Evolutionary conservation across 2,888 invertebrate genomes (phyloP), one percentile per base, ranked within the genome.

Genomic region (Archaeoteleia sp.): DNA sequence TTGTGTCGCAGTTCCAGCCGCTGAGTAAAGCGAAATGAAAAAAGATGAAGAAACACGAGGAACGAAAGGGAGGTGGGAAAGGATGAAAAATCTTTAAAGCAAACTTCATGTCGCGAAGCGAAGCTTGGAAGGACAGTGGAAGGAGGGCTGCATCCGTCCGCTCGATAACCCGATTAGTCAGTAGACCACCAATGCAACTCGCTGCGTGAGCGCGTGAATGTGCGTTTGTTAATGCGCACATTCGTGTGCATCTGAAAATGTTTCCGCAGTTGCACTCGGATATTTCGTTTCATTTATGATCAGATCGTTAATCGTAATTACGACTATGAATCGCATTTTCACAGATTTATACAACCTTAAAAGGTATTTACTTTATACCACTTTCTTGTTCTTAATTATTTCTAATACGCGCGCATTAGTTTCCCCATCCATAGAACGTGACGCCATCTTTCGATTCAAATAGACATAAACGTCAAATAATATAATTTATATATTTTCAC

Each of bases 81-180:
- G 61, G 57, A 53, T 43, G 61, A 63, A 68, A 75, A 78, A 78
- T 80, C 76, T 76, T 79, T 74, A 75, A 76, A 78, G 78, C 73
- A 76, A 76, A 78, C 76, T 72, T 76, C 72, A 70, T 70, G 66
- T 67, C 67, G 66, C 54, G 55, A 46, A 49, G 34, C 57, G 65
- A 67, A 34, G 62, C 17, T 29, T 25, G n/a, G 6, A 37, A 57
- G 20, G 62, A 51, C 62, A 58, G 49, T 73, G 75, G 65, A 54
- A 78, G 80, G 76, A 54, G 78, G 80, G 76, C 78, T 75, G 77
- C 17, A 66, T 73, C 74, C 76, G 76, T 77, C 77, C 74, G 76
- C 61, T 65, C 74, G 74, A 75, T 79, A 78, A 78, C 71, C 75
- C 77, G 78, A 81, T 82, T 82, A 81, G 82, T 71, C 72, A 74